These are phyloP conservation scores for Pseudeuparius sepicola DNA, from an alignment of 2,888 invertebrate genomes.

Conservation along the genomic window DNA sequence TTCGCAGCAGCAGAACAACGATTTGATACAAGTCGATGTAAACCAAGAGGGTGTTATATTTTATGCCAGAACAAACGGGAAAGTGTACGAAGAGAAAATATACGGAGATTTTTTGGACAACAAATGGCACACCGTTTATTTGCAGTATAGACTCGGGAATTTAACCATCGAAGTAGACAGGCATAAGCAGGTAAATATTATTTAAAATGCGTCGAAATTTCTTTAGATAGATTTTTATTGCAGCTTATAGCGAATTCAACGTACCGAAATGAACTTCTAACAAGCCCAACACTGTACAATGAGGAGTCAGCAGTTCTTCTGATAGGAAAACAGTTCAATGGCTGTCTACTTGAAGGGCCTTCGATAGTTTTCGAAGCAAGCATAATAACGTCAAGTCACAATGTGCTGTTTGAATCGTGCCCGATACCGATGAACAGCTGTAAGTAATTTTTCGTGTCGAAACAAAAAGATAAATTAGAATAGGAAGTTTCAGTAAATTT, in stretches of 20 bases:
- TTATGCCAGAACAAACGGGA: constrained; percentile 39
- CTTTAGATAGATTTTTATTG: constrained; percentile 17
- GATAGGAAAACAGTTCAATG: constrained; percentile 72
- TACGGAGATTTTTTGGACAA: constrained; percentile 65
- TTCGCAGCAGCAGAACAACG: constrained; percentile 55
- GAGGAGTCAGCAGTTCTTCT: constrained; percentile 64
- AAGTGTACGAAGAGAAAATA: constrained; percentile 51
- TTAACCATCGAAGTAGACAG: constrained; percentile 45
- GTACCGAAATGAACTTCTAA: constrained; percentile 64
- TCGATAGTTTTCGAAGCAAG: constrained; percentile 65
- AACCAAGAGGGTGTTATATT: constrained; percentile 42
- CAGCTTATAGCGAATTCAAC: constrained; percentile 70
- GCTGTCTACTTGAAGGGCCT: constrained; percentile 81
- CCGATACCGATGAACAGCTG: constrained; percentile 65
- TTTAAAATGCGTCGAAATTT: not conserved
- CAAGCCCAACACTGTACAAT: constrained; percentile 60
- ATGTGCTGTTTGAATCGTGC: constrained; percentile 66
- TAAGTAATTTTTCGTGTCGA: constrained; percentile 38
- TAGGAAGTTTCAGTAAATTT: too few relatives aligned
- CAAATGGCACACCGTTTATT: constrained; percentile 67
- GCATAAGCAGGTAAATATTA: constrained; percentile 42
- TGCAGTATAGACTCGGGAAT: constrained; percentile 52
- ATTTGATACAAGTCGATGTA: constrained; percentile 35
- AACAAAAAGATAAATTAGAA: too few relatives aligned
- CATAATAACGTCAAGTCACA: constrained; percentile 48